Evolutionary conservation across 2,113 vertebrate species (phyloP).

Genomic region (Gadus macrocephalus): DNA sequence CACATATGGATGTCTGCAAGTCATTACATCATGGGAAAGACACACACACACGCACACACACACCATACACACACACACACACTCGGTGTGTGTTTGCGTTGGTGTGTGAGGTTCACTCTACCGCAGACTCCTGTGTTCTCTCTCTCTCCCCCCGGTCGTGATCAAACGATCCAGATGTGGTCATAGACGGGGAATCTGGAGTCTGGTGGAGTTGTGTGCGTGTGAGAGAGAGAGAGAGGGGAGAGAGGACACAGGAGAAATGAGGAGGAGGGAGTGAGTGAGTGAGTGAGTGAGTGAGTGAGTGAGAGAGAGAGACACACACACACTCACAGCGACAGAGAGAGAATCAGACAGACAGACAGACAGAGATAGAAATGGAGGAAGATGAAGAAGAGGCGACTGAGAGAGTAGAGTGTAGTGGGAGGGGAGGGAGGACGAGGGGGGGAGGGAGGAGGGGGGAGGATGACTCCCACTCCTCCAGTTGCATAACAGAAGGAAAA

Average conservation of each 20-base stretch:
- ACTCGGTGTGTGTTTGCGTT: conserved; percentile 2
- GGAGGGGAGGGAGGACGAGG: neutral
- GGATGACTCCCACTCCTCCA: neutral
- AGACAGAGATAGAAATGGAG: too few species aligned
- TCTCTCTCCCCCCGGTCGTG: conserved; percentile 28
- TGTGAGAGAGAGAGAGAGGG: conserved; percentile 3
- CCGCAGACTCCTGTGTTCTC: too few species aligned
- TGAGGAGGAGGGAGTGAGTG: conserved; percentile 12
- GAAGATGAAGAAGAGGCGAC: too few species aligned
- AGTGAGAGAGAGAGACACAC: neutral
- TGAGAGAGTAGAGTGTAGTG: too few species aligned
- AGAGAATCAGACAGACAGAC: too few species aligned
- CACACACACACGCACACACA: conserved; percentile 35
- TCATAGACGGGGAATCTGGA: conserved; percentile 43
- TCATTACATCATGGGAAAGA: conserved; percentile 46
- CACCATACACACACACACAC: neutral
- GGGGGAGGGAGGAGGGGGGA: neutral
- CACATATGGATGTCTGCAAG: conserved; percentile 51
- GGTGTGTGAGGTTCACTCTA: too few species aligned
- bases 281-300: conserved; percentile 6
- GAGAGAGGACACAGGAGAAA: neutral
- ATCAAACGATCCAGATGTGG: conserved; percentile 3
- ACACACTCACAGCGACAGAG: too few species aligned
- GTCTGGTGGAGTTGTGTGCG: conserved; percentile 4
- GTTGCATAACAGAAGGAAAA: too few species aligned